Conservation (phyloP, 2,797 vertebrate genomes). For the Neopelma chrysocephalum region DNA sequence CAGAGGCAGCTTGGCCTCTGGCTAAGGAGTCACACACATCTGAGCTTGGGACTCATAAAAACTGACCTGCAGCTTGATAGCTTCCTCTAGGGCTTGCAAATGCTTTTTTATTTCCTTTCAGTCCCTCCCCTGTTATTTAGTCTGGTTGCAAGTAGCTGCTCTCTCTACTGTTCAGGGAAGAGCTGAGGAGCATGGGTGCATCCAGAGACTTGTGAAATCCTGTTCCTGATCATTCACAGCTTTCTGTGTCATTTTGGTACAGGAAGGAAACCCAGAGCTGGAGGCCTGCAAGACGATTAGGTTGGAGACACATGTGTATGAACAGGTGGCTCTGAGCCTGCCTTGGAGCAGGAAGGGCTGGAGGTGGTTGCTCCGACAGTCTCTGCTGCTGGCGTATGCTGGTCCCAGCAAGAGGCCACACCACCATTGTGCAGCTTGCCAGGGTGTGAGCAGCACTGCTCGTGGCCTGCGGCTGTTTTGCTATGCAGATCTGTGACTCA, state of each 20-base stretch:
- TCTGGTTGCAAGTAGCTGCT: background rate
- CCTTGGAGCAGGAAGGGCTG: background rate
- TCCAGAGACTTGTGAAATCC: background rate
- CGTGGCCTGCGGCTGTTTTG: background rate
- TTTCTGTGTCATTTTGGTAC: background rate
- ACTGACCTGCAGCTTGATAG: background rate
- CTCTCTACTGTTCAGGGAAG: background rate
- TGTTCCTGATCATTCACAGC: background rate
- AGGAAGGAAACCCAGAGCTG: background rate
- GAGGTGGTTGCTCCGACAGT: background rate
- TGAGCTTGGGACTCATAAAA: background rate
- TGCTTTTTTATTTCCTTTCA: background rate
- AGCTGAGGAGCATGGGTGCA: background rate
- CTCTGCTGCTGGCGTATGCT: rapidly evolving
- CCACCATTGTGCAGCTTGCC: background rate
- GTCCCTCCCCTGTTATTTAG: background rate
- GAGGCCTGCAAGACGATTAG: background rate
- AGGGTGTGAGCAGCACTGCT: background rate
- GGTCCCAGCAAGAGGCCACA: background rate
- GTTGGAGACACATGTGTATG: background rate
- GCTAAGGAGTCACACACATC: background rate
- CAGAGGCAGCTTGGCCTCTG: background rate
- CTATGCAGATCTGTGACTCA: background rate
- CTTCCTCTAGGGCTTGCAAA: background rate
- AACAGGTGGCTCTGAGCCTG: background rate